These are phyloP conservation scores for Drosophila leontia DNA, from an alignment of 1,140 invertebrate genomes.

Conservation along the genomic window DNA sequence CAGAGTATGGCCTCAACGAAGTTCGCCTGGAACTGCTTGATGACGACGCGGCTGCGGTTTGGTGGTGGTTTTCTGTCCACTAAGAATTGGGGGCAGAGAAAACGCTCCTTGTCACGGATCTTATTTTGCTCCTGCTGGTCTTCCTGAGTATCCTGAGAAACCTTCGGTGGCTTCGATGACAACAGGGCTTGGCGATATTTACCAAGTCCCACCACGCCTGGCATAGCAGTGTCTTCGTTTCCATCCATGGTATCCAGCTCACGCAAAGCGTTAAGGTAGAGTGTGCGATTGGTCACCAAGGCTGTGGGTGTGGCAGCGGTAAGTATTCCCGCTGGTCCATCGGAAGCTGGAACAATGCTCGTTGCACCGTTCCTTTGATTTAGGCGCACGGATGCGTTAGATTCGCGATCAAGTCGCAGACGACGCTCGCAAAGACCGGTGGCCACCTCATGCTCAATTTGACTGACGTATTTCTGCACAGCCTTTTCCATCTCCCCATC, in stretches of 20 bases:
- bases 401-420: background rate
- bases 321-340: too few species aligned
- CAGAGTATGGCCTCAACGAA: slow-evolving; percentile 54
- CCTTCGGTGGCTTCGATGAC: background rate
- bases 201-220: too few species aligned
- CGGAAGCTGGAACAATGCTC: background rate
- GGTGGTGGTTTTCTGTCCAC: background rate
- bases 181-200: background rate
- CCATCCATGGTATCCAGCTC: too few species aligned
- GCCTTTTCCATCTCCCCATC: background rate
- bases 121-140: background rate
- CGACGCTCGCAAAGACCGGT: background rate
- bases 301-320: background rate
- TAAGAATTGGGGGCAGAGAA: slow-evolving; percentile 9
- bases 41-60: background rate
- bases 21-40: background rate
- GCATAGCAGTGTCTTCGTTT: too few species aligned
- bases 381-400: background rate
- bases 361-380: background rate
- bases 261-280: background rate
- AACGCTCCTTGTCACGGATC: background rate
- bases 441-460: slow-evolving; percentile 4
- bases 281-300: background rate
- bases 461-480: background rate
- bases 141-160: background rate